These are phyloP conservation scores for Cephus pulcher DNA, from an alignment of 2,888 invertebrate genomes.

Conservation along the genomic window DNA sequence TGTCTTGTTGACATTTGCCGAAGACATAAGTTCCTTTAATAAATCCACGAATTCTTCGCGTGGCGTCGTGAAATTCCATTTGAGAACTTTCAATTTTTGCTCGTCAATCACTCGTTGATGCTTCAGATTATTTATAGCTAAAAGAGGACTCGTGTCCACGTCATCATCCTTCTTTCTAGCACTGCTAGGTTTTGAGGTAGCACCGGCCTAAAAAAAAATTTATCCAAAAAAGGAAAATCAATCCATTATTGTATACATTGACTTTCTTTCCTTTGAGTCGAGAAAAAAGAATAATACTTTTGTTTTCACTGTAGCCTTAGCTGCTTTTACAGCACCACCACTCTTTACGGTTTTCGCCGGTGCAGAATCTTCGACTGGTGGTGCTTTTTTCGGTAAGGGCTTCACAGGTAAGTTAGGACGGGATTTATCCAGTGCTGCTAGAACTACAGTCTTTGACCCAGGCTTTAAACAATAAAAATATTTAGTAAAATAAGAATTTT, in stretches of 20 bases:
- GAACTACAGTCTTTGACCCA: slow-evolving; percentile 81
- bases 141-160: slow-evolving; percentile 75
- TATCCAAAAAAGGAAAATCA: neutral
- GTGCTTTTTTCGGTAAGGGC: slow-evolving; percentile 74
- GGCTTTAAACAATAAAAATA: slow-evolving; percentile 67
- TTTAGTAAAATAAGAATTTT: slow-evolving; percentile 10
- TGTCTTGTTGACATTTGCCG: slow-evolving; percentile 88
- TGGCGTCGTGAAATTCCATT: slow-evolving; percentile 96
- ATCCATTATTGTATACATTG: slow-evolving; percentile 1
- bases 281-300: slow-evolving; percentile 63
- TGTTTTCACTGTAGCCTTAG: slow-evolving; percentile 68
- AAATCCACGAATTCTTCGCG: slow-evolving; percentile 94
- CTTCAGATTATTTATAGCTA: slow-evolving; percentile 87
- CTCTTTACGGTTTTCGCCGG: slow-evolving; percentile 71
- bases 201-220: slow-evolving; percentile 27
- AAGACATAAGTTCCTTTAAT: slow-evolving; percentile 89
- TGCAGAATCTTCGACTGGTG: slow-evolving; percentile 70
- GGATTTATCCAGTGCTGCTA: slow-evolving; percentile 85
- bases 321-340: slow-evolving; percentile 68
- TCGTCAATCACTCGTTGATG: slow-evolving; percentile 95
- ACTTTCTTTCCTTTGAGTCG: neutral
- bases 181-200: slow-evolving; percentile 48
- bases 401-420: slow-evolving; percentile 86
- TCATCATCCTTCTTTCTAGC: slow-evolving; percentile 87
- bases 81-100: slow-evolving; percentile 89